These are phyloP conservation scores for Gambusia yucatana DNA, from an alignment of 2,797 vertebrate genomes.

Conservation along the genomic window DNA sequence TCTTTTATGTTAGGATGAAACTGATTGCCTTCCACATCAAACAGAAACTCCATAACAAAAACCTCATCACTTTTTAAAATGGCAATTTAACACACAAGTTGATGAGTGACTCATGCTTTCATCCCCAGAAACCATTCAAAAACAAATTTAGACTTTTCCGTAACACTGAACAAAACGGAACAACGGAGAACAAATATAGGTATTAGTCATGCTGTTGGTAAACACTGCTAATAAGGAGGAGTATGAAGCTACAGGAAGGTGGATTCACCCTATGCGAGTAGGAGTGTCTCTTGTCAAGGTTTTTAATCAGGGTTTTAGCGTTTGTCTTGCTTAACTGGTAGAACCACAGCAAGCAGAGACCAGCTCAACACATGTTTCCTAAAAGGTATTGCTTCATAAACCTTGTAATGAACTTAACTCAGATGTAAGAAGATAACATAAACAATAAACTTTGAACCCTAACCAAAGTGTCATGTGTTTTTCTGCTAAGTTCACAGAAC, in stretches of 20 bases:
- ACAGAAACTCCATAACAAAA: constrained; percentile 7
- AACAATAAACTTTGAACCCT: neutral
- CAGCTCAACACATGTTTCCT: constrained; percentile 24
- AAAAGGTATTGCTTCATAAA: constrained; percentile 2
- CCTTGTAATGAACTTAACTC: neutral
- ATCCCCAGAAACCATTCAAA: constrained; percentile 9
- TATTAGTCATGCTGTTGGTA: constrained; percentile 67
- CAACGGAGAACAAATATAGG: constrained; percentile 40
- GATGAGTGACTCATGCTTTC: constrained; percentile 11
- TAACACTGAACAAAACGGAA: constrained; percentile 12
- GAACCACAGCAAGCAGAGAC: constrained; percentile 50
- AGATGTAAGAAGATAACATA: neutral
- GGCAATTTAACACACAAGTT: constrained; percentile 3
- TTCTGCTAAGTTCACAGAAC: constrained; percentile 39
- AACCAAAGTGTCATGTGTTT: constrained; percentile 17
- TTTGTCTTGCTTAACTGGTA: constrained; percentile 36
- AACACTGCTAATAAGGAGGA: constrained; percentile 50
- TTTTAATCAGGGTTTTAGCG: constrained; percentile 15
- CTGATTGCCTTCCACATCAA: neutral
- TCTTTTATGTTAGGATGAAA: constrained; percentile 22
- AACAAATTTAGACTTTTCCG: constrained; percentile 3
- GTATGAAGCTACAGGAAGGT: constrained; percentile 26
- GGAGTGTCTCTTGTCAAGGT: constrained; percentile 42
- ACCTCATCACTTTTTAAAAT: neutral
- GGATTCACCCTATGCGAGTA: constrained; percentile 19